A percentile compares a stretch with the other conserved stretches of the same genome.
Evolutionary conservation across 2,797 vertebrate genomes (phyloP).

Genomic region (Champsocephalus esox): DNA sequence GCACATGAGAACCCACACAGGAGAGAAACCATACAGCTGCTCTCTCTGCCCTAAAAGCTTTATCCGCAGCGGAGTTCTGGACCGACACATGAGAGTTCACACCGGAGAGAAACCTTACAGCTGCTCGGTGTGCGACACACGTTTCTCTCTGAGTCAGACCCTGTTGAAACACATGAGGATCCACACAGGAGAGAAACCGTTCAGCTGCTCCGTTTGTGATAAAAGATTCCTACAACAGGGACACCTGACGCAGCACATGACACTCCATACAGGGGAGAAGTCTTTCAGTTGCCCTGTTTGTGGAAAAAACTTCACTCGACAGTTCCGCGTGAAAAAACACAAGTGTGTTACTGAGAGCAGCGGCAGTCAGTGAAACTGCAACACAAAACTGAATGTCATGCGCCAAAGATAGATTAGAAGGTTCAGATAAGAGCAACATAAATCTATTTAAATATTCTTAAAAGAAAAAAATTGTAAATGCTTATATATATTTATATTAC

Average conservation of each 20-base stretch:
- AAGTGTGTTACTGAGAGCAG: constrained; percentile 6
- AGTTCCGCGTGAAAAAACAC: background rate
- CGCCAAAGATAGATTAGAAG: background rate
- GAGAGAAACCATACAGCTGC: constrained; percentile 22
- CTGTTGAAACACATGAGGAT: constrained; percentile 30
- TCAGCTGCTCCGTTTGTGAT: constrained; percentile 15
- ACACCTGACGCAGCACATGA: constrained; percentile 38
- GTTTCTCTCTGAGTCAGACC: constrained; percentile 14
- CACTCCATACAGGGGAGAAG: constrained; percentile 22
- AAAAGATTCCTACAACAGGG: constrained; percentile 22
- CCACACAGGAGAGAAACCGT: constrained; percentile 34
- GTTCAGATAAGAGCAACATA: background rate
- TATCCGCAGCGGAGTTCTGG: constrained; percentile 7
- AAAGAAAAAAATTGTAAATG: too few relatives aligned
- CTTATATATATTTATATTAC: too few relatives aligned
- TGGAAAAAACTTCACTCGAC: constrained; percentile 15
- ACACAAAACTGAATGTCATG: background rate
- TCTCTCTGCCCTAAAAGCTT: background rate
- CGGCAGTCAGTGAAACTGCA: background rate
- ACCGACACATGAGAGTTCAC: constrained; percentile 32
- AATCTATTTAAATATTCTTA: background rate
- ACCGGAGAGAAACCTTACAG: constrained; percentile 31
- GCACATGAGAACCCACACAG: constrained; percentile 36
- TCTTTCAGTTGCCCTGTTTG: constrained; percentile 14
- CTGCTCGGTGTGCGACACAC: constrained; percentile 9